Evolutionary conservation across 2,797 vertebrate species (phyloP), one percentile per base, ranked within the genome.

Genomic region (Ataeniobius toweri): DNA sequence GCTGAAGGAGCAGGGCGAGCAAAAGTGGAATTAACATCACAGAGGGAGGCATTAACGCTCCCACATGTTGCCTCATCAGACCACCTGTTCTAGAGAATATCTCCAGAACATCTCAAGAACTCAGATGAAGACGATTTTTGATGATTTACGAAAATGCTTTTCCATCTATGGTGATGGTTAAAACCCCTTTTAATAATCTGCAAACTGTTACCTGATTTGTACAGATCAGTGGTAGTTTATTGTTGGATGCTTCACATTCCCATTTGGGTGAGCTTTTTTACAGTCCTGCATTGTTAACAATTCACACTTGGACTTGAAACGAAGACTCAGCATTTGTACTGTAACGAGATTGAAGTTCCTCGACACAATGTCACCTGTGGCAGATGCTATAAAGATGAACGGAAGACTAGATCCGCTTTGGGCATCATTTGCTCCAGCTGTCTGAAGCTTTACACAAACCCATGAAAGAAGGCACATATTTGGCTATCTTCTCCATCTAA

Each of bases 401-500:
- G 74, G 39, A 71, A 78, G 82, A 89, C 87, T 74, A 77, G 78
- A 80, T 68, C 28, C 67, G 83, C 58, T 76, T 78, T 69, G 18
- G 74, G 61, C 74, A 53, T 51, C 77, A 73, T 84, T 82, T 50
- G 73, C 77, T 79, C 67, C 77, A 79, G 76, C 80, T 81, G 76
- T 80, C 78, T 28, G 75, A 50, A 50, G 69, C 77, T 70, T 81
- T 77, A 55, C 20, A 68, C 67, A 71, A 55, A 71, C 31, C 73
- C 3, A 51, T 41, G 39, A 26, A 26, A 26, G 9, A 77, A 44
- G 68, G 5, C 26, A 26, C 41, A 55, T 16, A 28, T n/a, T 46
- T 22, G 67, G 73, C 80, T 96, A 96, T 92, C 94, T 89, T 77
- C 96, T 95, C 96, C 95, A 96, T 94, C 96, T 96, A n/a, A 85